Evolutionary conservation across 2,888 invertebrate species (phyloP).

Genomic region (Auanema freiburgensis): DNA sequence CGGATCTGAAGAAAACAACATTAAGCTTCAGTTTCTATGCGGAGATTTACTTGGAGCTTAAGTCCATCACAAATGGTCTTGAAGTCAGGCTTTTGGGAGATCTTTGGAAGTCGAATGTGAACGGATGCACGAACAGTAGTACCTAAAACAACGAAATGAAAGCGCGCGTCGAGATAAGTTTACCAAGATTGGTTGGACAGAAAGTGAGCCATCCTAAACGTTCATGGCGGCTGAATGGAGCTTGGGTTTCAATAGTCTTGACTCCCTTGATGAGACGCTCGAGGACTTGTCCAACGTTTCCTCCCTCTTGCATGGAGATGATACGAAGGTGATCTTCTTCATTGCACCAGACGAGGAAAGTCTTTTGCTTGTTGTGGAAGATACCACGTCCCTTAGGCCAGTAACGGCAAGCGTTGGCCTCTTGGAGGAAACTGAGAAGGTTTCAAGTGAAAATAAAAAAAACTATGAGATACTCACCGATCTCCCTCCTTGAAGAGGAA

Average conservation of each 20-base stretch:
- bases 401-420: slow-evolving; percentile 70
- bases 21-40: slow-evolving; percentile 67
- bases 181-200: slow-evolving; percentile 75
- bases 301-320: slow-evolving; percentile 75
- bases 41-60: slow-evolving; percentile 73
- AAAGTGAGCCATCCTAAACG: slow-evolving; percentile 82
- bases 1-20: slow-evolving; percentile 68
- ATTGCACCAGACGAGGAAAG: slow-evolving; percentile 84
- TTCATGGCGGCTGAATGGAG: slow-evolving; percentile 77
- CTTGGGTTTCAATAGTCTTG: slow-evolving; percentile 87
- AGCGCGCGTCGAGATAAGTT: not conserved
- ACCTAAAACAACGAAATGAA: slow-evolving; percentile 70
- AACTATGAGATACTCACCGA: slow-evolving; percentile 27
- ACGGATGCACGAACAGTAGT: slow-evolving; percentile 93
- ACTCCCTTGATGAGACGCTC: slow-evolving; percentile 73
- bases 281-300: slow-evolving; percentile 73
- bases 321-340: slow-evolving; percentile 87
- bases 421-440: slow-evolving; percentile 58
- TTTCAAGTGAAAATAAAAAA: not conserved
- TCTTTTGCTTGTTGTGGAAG: slow-evolving; percentile 78
- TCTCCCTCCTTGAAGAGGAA: slow-evolving; percentile 74
- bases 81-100: slow-evolving; percentile 67
- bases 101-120: slow-evolving; percentile 81
- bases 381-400: slow-evolving; percentile 91
- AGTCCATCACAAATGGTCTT: slow-evolving; percentile 78